phyloP scores from a whole-genome alignment of 2,797 vertebrate genomes.

The Pyrocephalus nanus region DNA sequence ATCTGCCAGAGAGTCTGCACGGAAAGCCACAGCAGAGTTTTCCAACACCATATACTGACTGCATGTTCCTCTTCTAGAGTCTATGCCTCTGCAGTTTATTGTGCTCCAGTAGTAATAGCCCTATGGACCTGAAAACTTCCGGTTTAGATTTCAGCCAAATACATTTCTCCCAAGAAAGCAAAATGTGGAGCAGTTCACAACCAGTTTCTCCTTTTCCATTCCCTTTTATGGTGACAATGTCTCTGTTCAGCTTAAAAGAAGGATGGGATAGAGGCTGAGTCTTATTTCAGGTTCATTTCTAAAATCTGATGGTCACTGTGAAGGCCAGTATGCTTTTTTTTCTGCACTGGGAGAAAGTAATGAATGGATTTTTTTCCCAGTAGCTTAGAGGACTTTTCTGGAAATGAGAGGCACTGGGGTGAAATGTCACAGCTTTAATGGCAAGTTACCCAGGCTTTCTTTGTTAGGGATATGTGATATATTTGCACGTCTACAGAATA shows the following conservation, averaged over 20 bases:
- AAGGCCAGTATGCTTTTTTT: neutral
- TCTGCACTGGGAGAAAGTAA: neutral
- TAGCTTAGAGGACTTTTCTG: neutral
- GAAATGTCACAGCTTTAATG: neutral
- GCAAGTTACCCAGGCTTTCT: conserved; percentile 22
- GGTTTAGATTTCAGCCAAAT: neutral
- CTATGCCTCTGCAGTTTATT: neutral
- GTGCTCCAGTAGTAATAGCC: neutral
- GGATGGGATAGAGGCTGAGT: neutral
- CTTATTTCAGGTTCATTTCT: neutral
- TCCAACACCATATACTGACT: neutral
- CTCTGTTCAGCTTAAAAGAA: neutral
- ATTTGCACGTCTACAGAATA: conserved; percentile 13
- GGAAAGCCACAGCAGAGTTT: neutral
- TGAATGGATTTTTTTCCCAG: neutral
- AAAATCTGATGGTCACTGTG: neutral
- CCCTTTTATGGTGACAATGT: neutral
- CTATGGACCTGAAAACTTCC: neutral
- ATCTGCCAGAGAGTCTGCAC: neutral
- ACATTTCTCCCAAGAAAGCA: neutral
- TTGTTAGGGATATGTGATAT: conserved; percentile 4
- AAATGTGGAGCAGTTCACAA: neutral
- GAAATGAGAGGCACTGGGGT: neutral
- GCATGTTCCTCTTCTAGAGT: neutral
- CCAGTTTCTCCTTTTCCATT: neutral